These are phyloP conservation scores for Lateolabrax maculatus DNA, from an alignment of 2,797 vertebrate genomes.

Conservation along the genomic window DNA sequence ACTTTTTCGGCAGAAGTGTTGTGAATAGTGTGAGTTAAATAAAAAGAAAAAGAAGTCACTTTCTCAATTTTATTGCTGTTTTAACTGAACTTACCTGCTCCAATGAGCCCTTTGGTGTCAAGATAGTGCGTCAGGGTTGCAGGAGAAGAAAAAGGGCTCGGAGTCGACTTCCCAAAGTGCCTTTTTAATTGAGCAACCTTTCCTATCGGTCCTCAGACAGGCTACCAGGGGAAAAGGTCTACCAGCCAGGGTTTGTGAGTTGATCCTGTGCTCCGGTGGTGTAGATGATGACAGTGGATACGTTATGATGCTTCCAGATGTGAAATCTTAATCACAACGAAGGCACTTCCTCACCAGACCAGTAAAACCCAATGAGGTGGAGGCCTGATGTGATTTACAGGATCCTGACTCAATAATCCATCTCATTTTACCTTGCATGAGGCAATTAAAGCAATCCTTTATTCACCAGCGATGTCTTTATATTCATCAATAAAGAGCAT, in stretches of 20 bases:
- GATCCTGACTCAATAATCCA: conserved; percentile 67
- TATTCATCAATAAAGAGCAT: conserved; percentile 72
- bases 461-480: conserved; percentile 66
- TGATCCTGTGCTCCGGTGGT: conserved; percentile 57
- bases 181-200: conserved; percentile 68
- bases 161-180: conserved; percentile 57
- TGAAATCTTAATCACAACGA: conserved; percentile 71
- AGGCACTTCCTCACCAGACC: conserved; percentile 58
- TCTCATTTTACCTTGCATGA: conserved; percentile 71
- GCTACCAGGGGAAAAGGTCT: conserved; percentile 32
- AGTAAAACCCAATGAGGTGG: conserved; percentile 73
- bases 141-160: conserved; percentile 21
- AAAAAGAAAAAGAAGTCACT: neutral
- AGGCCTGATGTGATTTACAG: conserved; percentile 64
- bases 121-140: conserved; percentile 31
- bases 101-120: conserved; percentile 48
- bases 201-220: conserved; percentile 30
- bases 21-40: neutral
- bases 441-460: conserved; percentile 71
- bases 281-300: conserved; percentile 54
- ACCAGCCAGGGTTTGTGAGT: conserved; percentile 20
- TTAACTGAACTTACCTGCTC: conserved; percentile 34
- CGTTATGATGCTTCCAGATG: conserved; percentile 61
- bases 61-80: conserved; percentile 19
- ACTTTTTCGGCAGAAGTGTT: neutral